Base-by-base conservation (phyloP, 2,797 vertebrate species). In the Borostomias antarcticus region DNA sequence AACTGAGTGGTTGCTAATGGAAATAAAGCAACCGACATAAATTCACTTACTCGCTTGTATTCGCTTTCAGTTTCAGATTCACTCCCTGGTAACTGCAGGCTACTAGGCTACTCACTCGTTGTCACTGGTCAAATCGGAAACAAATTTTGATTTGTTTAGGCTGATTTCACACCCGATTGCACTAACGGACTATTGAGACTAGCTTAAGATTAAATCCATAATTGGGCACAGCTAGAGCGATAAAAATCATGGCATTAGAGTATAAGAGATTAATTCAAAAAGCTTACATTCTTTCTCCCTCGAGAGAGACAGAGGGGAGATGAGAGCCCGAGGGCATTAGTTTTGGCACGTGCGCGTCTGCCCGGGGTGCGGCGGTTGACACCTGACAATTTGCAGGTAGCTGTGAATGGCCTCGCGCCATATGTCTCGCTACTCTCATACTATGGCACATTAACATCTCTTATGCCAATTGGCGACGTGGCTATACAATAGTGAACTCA, bases 271-370 rank as follows among this genome's bases (percentile, higher is more conserved):
- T 51, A n/a, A 51, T n/a, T 25, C 58, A 19, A 8, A 33, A 10
- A 51, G 6, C 50, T 26, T 15, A 54, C 25, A 5, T 10, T 9
- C 23, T 50, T 1, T 51, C 1, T 47, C 59, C 43, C 52, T 15
- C 26, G 25, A 26, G 50, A 15, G 9, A 52, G 37, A 37, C n/a
- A n/a, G n/a, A n/a, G n/a, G n/a, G n/a, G n/a, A n/a, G n/a, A 54
- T 19, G 54, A 60, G 30, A 69, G 4, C 30, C 28, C 2, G 7
- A 57, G 33, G 50, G 13, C 69, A 68, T 19, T 17, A 40, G 51
- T 35, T 5, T 47, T 43, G 76, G 74, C 76, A 77, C 76, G 73
- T 70, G 73, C 51, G 66, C 29, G 52, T 64, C 54, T 73, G 76
- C 67, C 58, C 19, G 21, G 43, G 47, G 71, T 64, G 64, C 50